Evolutionary conservation across 2,797 vertebrate genomes (phyloP), one percentile per base, ranked within the genome.

Genomic region (Notamacropus eugenii): DNA sequence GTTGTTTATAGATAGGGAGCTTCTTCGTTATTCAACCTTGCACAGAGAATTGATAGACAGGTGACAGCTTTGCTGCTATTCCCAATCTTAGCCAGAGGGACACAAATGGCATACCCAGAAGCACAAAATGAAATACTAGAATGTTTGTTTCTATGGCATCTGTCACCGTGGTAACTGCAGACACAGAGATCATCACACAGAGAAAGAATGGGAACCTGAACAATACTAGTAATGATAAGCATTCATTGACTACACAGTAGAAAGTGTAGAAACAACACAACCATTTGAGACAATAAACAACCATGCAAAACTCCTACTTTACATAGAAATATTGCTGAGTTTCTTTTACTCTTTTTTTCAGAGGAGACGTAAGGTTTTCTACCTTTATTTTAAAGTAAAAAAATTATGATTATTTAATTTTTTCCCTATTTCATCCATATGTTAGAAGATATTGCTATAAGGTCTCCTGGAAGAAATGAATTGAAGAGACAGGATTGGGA

Each of bases 111-210:
- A 82, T 90, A 31, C 90, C 92, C 93, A 95, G 67, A 95, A 29
- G 29, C n/a, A n/a, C 50, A n/a, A 6, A 82, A 55, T 54, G 92
- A 22, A 96, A 57, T 29, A 55, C 90, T 12, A 55, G 62, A 46
- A 56, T n/a, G 11, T 95, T 93, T 82, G 29, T 95, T 95, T 96
- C 94, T 74, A 0, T 92, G 50, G 94, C 91, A 91, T 58, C 96
- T 74, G 52, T 82, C 92, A 57, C 59, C 54, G 46, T 95, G 40
- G 94, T 94, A 56, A 90, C 93, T 93, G 27, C 92, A 94, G 96
- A 93, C 94, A 87, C 94, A 93, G 91, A 94, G 93, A 93, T 54
- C 54, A 82, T 87, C 67, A 28, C 27, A 16, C 28, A 87, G 46
- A 87, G 74, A 59, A 52, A 91, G 56, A 94, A 59, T 90, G 14